Evolutionary conservation across 1,140 invertebrate species (phyloP).

Genomic region (Brachionus sp.): DNA sequence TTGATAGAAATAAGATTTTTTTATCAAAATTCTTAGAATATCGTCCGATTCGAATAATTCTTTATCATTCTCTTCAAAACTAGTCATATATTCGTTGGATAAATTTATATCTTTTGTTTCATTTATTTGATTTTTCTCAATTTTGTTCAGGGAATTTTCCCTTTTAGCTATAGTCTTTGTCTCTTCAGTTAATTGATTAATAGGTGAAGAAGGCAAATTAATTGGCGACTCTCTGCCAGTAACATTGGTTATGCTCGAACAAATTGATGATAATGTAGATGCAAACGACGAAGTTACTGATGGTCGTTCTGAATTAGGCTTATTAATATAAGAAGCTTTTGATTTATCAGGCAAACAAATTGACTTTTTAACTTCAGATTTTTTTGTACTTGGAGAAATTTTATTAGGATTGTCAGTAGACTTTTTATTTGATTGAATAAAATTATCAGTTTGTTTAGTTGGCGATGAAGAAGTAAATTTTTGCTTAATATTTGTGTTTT

Average conservation of each 20-base stretch:
- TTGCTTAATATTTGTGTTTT: background rate
- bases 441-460: background rate
- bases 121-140: background rate
- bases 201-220: background rate
- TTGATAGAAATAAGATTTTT: conserved; percentile 36
- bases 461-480: conserved; percentile 18
- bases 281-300: background rate
- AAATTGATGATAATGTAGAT: background rate
- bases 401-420: background rate
- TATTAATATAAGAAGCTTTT: background rate
- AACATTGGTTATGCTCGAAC: conserved; percentile 29
- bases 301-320: background rate
- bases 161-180: background rate
- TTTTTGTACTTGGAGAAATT: background rate
- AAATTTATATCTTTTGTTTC: background rate
- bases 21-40: conserved; percentile 27
- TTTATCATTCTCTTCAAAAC: background rate
- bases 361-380: background rate
- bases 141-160: background rate
- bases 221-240: background rate
- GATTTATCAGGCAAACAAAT: background rate
- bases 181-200: background rate
- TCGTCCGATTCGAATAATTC: background rate
- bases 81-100: background rate
- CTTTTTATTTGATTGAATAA: background rate